Percentiles rank a stretch among this genome's conserved stretches.
phyloP scores from a whole-genome alignment of 2,113 vertebrate genomes.

The Dunckerocampus dactyliophorus region DNA sequence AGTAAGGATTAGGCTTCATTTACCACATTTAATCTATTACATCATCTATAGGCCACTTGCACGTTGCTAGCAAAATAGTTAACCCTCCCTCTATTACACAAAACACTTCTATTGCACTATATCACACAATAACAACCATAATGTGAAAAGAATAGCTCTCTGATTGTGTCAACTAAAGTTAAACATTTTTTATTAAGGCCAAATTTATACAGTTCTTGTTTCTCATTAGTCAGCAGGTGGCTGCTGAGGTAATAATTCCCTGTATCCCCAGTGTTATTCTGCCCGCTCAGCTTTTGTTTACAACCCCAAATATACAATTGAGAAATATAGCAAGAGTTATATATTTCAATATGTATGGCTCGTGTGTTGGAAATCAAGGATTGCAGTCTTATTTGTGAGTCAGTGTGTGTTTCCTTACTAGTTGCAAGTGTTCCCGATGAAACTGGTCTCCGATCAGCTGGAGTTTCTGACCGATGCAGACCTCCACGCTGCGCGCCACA shows the following conservation, averaged over 20 bases:
- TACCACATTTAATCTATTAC: too few relatives aligned
- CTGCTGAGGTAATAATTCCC: too few relatives aligned
- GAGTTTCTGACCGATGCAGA: slow-evolving; percentile 74
- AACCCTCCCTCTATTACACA: neutral
- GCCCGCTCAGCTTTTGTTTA: neutral
- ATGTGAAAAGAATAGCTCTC: neutral
- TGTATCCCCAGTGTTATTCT: neutral
- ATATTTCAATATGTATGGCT: neutral
- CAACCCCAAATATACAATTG: neutral
- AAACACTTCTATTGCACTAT: neutral
- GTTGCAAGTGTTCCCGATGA: slow-evolving; percentile 72
- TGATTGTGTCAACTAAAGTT: neutral
- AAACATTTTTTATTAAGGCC: neutral
- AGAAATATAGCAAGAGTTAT: neutral
- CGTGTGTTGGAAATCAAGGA: neutral
- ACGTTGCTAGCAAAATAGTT: neutral
- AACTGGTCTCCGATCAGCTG: slow-evolving; percentile 79
- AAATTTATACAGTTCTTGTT: neutral
- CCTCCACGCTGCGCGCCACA: slow-evolving; percentile 61
- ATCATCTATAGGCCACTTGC: too few relatives aligned
- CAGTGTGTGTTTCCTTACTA: slow-evolving; percentile 57
- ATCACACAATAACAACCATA: neutral
- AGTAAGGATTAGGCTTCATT: too few relatives aligned
- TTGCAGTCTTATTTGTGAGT: neutral
- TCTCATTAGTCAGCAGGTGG: neutral